Percentiles rank a stretch among this genome's conserved stretches.
These are phyloP conservation scores for Paramormyrops hopkinsi DNA, from an alignment of 2,797 vertebrate genomes.

Conservation along the genomic window DNA sequence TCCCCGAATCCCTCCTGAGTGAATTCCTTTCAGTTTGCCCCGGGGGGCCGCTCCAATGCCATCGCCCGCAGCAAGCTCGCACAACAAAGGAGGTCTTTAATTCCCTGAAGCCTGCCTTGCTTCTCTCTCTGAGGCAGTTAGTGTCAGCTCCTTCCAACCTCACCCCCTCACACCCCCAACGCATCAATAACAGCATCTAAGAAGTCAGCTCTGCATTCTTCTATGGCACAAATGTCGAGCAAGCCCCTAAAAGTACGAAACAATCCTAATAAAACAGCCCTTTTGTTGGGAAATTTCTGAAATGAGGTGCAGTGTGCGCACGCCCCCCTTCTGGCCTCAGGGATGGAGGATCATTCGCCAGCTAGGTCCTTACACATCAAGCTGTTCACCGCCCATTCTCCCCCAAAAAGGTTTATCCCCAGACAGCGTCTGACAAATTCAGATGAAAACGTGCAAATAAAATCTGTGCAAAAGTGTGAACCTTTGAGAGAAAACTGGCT, in stretches of 20 bases:
- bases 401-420: neutral
- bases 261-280: neutral
- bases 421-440: neutral
- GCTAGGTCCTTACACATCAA: neutral
- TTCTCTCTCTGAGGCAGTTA: slow-evolving; percentile 7
- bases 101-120: slow-evolving; percentile 11
- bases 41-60: slow-evolving; percentile 1
- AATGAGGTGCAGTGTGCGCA: neutral
- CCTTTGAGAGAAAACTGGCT: neutral
- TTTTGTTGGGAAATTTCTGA: neutral
- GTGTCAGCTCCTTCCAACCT: neutral
- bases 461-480: slow-evolving; percentile 5
- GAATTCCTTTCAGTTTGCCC: neutral
- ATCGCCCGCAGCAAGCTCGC: neutral
- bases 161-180: neutral
- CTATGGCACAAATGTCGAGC: neutral
- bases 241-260: neutral
- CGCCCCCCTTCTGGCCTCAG: neutral
- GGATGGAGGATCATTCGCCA: neutral
- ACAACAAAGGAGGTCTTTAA: slow-evolving; percentile 16
- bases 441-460: neutral
- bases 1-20: neutral
- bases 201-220: neutral
- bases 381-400: neutral
- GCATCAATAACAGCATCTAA: slow-evolving; percentile 15